Percentiles rank a stretch among this genome's conserved stretches.
Evolutionary conservation across 2,113 vertebrate genomes (phyloP).

Genomic region (Mohoua ochrocephala): DNA sequence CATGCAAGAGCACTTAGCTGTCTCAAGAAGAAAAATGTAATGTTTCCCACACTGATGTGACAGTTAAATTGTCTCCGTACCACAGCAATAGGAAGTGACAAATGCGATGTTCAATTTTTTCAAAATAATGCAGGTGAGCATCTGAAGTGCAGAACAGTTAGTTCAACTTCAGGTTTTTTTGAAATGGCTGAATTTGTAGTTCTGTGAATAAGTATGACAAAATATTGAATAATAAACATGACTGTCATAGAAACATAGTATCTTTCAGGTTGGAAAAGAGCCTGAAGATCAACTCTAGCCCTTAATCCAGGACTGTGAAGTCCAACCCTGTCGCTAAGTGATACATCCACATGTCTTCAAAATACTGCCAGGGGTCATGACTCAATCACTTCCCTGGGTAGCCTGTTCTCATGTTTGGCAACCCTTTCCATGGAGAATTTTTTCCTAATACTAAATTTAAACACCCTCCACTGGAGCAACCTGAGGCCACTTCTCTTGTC

Average conservation of each 20-base stretch:
- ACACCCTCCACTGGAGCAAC: accelerated
- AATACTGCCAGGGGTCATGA: not conserved
- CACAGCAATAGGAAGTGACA: not conserved
- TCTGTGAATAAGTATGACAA: not conserved
- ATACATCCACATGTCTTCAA: not conserved
- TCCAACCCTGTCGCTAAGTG: not conserved
- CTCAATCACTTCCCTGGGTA: not conserved
- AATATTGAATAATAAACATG: not conserved
- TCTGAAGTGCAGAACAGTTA: not conserved
- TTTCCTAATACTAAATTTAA: not conserved
- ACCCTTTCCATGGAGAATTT: not conserved
- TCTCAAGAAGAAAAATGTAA: not conserved
- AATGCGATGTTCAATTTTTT: not conserved
- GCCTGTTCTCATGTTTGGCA: not conserved
- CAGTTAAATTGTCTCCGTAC: not conserved
- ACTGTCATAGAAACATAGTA: not conserved
- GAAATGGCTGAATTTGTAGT: not conserved
- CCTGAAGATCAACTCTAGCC: not conserved
- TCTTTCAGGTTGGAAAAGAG: not conserved
- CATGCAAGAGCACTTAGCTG: not conserved
- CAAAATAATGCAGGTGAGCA: not conserved
- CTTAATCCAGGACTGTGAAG: not conserved
- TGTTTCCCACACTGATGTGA: not conserved
- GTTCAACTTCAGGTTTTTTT: not conserved
- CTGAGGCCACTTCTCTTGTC: not conserved